These are phyloP conservation scores for Cacoxenus indagator DNA, from an alignment of 2,888 invertebrate genomes.

Conservation along the genomic window DNA sequence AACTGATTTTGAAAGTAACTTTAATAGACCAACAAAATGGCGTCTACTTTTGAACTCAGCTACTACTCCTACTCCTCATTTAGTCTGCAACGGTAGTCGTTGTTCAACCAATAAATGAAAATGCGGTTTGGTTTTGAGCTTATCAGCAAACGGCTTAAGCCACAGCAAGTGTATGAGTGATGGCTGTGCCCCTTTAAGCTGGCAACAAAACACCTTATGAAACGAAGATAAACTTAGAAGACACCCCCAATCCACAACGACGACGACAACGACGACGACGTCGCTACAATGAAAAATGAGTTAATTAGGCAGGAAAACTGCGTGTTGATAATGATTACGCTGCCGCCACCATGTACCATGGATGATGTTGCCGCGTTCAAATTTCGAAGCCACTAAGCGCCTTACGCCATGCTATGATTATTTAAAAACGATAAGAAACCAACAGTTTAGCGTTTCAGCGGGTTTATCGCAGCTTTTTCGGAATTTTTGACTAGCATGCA, in stretches of 20 bases:
- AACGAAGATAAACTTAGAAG: neutral
- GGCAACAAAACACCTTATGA: slow-evolving; percentile 33
- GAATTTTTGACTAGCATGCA: slow-evolving; percentile 21
- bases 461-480: too few relatives aligned
- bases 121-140: slow-evolving; percentile 27
- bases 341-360: neutral
- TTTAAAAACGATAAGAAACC: slow-evolving; percentile 19
- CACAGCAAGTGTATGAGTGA: slow-evolving; percentile 45
- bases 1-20: too few relatives aligned
- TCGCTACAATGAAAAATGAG: slow-evolving; percentile 67
- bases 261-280: neutral
- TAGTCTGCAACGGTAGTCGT: neutral
- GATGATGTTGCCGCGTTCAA: neutral
- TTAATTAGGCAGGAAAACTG: slow-evolving; percentile 61
- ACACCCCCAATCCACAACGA: neutral
- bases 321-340: neutral
- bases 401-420: slow-evolving; percentile 32
- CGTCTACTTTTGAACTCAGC: too few relatives aligned
- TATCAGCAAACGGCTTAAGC: slow-evolving; percentile 50
- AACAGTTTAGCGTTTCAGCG: neutral
- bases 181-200: slow-evolving; percentile 43
- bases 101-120: neutral
- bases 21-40: too few relatives aligned
- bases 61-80: neutral
- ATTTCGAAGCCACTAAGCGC: neutral